Percentiles rank a stretch among this genome's conserved stretches.
Conservation (phyloP, 2,113 vertebrate species). For the Apistogramma diplotaenia region DNA sequence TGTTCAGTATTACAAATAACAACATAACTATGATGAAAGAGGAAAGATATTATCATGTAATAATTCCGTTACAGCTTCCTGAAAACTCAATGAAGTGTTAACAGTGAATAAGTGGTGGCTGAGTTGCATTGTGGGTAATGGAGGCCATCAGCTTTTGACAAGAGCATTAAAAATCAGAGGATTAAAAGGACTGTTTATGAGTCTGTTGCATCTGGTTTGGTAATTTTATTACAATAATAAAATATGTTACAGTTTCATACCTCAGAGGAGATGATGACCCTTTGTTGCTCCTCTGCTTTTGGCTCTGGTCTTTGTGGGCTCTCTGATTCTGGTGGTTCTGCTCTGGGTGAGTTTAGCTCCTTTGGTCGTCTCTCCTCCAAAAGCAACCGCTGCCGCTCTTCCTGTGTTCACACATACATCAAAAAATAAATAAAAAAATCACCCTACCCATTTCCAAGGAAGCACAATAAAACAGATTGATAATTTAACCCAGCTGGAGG, state of each 20-base stretch:
- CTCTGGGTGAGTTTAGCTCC: slow-evolving; percentile 31
- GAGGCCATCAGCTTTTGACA: neutral
- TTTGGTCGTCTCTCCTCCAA: slow-evolving; percentile 50
- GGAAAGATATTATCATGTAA: neutral
- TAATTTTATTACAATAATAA: neutral
- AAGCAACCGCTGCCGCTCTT: slow-evolving; percentile 48
- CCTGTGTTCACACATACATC: slow-evolving; percentile 38
- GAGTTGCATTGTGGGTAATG: neutral
- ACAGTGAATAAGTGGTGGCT: too few species aligned
- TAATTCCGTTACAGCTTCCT: neutral
- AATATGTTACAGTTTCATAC: slow-evolving; percentile 6
- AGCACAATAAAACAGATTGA: neutral
- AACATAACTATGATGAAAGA: too few species aligned
- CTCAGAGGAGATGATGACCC: slow-evolving; percentile 35
- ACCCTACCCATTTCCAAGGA: neutral
- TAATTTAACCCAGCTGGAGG: neutral
- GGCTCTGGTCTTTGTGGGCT: slow-evolving; percentile 2
- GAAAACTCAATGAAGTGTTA: neutral
- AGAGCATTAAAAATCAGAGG: rapidly evolving
- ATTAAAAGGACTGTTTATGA: neutral
- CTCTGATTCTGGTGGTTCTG: slow-evolving; percentile 35
- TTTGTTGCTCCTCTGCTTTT: slow-evolving; percentile 33
- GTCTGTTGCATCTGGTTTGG: neutral
- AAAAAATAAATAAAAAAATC: neutral
- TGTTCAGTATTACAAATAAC: too few species aligned